Percentiles rank a stretch among this genome's conserved stretches.
phyloP scores from a whole-genome alignment of 2,113 vertebrate species.

The Argyrosomus japonicus region DNA sequence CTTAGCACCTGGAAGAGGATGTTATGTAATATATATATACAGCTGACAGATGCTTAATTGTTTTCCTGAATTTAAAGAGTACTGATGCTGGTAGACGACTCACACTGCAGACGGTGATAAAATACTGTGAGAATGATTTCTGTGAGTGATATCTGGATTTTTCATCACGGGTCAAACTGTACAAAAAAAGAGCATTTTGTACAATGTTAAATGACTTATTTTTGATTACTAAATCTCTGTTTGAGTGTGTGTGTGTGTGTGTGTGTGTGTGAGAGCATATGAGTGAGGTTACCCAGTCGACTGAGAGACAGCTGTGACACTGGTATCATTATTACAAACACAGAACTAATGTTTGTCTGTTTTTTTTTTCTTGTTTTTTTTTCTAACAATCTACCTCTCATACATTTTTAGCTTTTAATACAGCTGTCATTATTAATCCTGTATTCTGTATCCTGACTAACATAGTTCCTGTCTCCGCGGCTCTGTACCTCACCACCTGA shows the following conservation, averaged over 20 bases:
- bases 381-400: conserved; percentile 83
- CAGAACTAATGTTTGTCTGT: conserved; percentile 43
- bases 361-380: conserved; percentile 23
- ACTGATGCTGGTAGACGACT: conserved; percentile 12
- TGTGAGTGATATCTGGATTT: conserved; percentile 28
- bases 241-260: conserved; percentile 31
- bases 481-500: conserved; percentile 14
- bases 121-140: conserved; percentile 66
- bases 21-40: conserved; percentile 55
- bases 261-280: conserved; percentile 31
- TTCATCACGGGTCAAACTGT: conserved; percentile 65
- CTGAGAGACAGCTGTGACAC: conserved; percentile 68
- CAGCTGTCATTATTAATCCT: not conserved
- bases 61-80: conserved; percentile 46
- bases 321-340: conserved; percentile 33
- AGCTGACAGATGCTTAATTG: conserved; percentile 31
- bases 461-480: not conserved
- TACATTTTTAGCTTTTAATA: conserved; percentile 52
- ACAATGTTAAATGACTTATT: conserved; percentile 53
- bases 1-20: conserved; percentile 36
- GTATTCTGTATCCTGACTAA: conserved; percentile 1
- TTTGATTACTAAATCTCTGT: conserved; percentile 51
- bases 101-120: conserved; percentile 14
- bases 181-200: conserved; percentile 62
- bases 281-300: conserved; percentile 19